Conservation (phyloP, 2,113 vertebrate genomes). For the Columba livia region DNA sequence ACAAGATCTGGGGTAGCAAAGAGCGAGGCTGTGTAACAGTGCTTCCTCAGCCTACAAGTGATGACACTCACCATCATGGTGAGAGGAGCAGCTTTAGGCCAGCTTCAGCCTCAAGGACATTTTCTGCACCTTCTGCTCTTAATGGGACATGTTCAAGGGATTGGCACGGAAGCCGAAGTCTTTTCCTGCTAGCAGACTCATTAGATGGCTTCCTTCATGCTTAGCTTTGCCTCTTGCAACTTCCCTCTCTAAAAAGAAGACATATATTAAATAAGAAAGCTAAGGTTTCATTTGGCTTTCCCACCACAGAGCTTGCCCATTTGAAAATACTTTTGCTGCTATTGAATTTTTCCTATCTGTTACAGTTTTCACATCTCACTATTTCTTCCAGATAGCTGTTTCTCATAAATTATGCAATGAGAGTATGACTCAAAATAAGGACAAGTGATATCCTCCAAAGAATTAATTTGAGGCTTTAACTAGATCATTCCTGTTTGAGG, state of each 20-base stretch:
- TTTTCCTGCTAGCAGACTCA: neutral
- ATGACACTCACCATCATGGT: rapidly evolving
- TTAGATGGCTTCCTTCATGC: neutral
- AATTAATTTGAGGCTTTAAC: neutral
- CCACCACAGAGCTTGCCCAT: neutral
- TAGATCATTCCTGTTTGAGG: neutral
- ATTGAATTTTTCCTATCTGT: neutral
- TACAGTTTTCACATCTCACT: neutral
- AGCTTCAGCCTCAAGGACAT: neutral
- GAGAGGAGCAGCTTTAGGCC: neutral
- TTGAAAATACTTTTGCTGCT: neutral
- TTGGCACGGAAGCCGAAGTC: neutral
- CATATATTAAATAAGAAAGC: neutral
- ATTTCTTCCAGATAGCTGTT: neutral
- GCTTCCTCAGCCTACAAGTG: neutral
- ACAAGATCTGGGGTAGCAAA: neutral
- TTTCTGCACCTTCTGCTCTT: neutral
- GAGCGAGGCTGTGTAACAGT: neutral
- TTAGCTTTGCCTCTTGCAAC: neutral
- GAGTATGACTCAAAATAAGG: neutral
- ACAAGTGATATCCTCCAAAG: neutral
- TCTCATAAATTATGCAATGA: conserved; percentile 9
- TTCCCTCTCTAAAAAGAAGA: neutral
- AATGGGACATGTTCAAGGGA: neutral
- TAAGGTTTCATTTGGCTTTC: neutral